These are phyloP conservation scores for Chrysochloris asiatica DNA, from an alignment of 2,113 vertebrate species.

Conservation along the genomic window DNA sequence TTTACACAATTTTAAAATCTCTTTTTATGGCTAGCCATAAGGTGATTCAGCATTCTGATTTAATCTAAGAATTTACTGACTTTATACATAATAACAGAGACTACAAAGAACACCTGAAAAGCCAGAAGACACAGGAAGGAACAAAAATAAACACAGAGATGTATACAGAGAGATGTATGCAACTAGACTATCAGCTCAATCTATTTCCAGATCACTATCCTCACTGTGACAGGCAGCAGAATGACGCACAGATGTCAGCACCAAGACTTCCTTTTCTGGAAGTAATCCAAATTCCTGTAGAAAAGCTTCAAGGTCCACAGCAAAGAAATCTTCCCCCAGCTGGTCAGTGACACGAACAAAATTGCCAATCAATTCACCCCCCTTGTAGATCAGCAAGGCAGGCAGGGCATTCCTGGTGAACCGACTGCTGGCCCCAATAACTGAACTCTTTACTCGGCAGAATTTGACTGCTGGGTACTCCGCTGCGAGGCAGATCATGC, in stretches of 20 bases:
- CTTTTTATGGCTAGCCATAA: conserved; percentile 45
- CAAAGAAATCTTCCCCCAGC: conserved; percentile 98
- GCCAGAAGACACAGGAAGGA: conserved; percentile 60
- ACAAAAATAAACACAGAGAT: conserved; percentile 37
- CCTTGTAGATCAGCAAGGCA: conserved; percentile 95
- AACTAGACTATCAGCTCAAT: conserved; percentile 81
- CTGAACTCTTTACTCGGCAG: conserved; percentile 92
- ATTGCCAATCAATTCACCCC: conserved; percentile 95
- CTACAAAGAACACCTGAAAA: conserved; percentile 63
- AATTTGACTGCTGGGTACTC: conserved; percentile 96
- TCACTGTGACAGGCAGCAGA: conserved; percentile 89
- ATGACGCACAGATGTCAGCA: conserved; percentile 86
- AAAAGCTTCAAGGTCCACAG: conserved; percentile 95
- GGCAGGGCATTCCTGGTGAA: conserved; percentile 95
- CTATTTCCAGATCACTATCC: conserved; percentile 98
- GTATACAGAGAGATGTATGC: not conserved
- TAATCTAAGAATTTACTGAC: conserved; percentile 68
- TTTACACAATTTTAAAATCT: conserved; percentile 48
- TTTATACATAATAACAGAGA: conserved; percentile 42
- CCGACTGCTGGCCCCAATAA: conserved; percentile 92
- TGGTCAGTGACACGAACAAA: conserved; percentile 98
- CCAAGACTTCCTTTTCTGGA: conserved; percentile 90
- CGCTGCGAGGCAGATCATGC: conserved; percentile 94
- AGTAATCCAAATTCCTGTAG: conserved; percentile 96
- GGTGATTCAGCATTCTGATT: conserved; percentile 61